Conservation (phyloP, 2,113 vertebrate genomes). For the Chionis minor region DNA sequence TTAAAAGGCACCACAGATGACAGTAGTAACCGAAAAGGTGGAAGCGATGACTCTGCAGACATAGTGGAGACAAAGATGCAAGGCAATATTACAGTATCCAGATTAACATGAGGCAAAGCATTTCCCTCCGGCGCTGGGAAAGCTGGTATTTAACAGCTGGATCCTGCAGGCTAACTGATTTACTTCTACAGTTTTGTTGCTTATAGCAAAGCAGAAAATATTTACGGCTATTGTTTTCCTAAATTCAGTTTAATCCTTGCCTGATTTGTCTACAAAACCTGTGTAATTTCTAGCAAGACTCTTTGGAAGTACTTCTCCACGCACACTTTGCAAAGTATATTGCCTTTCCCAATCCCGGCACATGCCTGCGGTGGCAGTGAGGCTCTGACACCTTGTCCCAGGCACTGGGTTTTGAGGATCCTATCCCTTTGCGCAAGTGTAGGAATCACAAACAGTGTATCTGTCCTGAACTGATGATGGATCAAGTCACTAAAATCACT, state of each 20-base stretch:
- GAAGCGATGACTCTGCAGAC: neutral
- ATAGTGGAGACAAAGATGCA: neutral
- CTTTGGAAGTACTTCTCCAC: neutral
- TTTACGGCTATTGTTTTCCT: neutral
- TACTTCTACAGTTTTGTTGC: neutral
- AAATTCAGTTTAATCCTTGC: neutral
- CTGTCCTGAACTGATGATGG: neutral
- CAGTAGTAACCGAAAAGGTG: neutral
- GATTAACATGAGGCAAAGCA: neutral
- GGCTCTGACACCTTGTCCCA: neutral
- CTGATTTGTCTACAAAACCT: neutral
- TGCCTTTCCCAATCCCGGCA: neutral
- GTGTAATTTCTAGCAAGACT: neutral
- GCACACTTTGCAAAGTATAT: neutral
- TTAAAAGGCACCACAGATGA: neutral
- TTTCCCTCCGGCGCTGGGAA: neutral
- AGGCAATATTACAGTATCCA: neutral
- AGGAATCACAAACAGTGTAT: neutral
- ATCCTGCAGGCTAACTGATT: neutral
- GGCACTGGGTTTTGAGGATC: neutral
- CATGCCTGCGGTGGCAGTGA: neutral
- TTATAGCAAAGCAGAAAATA: neutral
- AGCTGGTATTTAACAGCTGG: conserved; percentile 8
- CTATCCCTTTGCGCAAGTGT: neutral
- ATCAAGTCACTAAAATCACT: neutral